A percentile compares a stretch with the other conserved stretches of the same genome.
These are phyloP conservation scores for Lutra lutra DNA, from an alignment of 2,797 vertebrate species.

Conservation along the genomic window DNA sequence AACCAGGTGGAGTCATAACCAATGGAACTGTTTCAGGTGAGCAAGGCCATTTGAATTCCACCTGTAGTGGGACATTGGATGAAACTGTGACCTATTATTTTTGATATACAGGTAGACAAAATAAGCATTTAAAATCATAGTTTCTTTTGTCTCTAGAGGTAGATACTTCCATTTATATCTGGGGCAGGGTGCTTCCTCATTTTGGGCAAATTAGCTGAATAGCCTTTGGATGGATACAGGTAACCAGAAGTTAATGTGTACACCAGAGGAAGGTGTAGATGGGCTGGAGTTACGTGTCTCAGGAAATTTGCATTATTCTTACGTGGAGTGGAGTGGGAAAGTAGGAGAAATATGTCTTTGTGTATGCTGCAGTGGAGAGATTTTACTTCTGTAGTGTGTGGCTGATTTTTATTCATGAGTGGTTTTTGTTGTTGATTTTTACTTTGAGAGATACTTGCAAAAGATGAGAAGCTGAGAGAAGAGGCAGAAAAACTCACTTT, in stretches of 20 bases:
- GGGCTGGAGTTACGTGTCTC: not conserved
- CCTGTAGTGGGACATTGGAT: not conserved
- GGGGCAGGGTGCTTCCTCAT: not conserved
- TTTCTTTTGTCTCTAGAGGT: not conserved
- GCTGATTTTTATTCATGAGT: not conserved
- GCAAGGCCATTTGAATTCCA: not conserved
- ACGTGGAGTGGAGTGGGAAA: not conserved
- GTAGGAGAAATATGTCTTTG: not conserved
- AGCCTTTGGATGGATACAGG: not conserved
- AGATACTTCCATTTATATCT: not conserved
- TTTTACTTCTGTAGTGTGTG: not conserved
- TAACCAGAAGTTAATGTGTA: not conserved
- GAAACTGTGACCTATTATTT: not conserved
- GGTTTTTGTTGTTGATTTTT: not conserved
- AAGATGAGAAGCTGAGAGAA: not conserved
- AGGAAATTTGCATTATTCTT: not conserved
- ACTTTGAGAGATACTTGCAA: not conserved
- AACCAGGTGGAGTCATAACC: not conserved
- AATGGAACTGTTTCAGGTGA: not conserved
- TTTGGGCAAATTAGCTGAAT: not conserved
- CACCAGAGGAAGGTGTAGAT: not conserved
- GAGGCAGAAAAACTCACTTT: not conserved
- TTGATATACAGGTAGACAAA: not conserved
- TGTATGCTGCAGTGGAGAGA: not conserved
- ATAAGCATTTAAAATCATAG: not conserved